A percentile compares a stretch with the other conserved stretches of the same genome.
phyloP scores from a whole-genome alignment of 2,888 invertebrate species.

The Galeruca laticollis region DNA sequence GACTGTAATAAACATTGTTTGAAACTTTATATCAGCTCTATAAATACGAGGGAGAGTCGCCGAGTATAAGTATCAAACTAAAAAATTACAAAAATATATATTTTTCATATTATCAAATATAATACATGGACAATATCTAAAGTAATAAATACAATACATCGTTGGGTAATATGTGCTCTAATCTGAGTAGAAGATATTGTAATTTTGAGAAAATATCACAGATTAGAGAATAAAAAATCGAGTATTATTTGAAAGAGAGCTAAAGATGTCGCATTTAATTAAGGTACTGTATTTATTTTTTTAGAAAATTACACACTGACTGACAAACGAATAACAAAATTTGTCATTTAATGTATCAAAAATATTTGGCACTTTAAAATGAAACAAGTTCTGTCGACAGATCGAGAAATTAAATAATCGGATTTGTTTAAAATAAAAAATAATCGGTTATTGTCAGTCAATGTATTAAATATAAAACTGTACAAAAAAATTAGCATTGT shows the following conservation, averaged over 20 bases:
- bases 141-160: slow-evolving; percentile 8
- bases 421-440: background rate
- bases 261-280: slow-evolving; percentile 2
- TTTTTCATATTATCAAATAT: background rate
- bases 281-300: slow-evolving; percentile 20
- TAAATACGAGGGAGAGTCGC: background rate
- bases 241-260: slow-evolving; percentile 24
- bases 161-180: no score
- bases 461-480: background rate
- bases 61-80: background rate
- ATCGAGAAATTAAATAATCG: background rate
- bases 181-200: no score
- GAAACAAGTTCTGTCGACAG: background rate
- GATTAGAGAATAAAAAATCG: background rate
- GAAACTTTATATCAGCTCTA: background rate
- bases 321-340: background rate
- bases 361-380: slow-evolving; percentile 2
- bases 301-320: slow-evolving; percentile 1
- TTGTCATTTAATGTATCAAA: slow-evolving; percentile 1
- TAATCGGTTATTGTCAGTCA: background rate
- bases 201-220: background rate
- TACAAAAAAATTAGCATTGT: no score
- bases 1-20: background rate
- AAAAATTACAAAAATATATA: slow-evolving; percentile 21
- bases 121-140: background rate